Base-by-base conservation (phyloP, 2,797 vertebrate species). In the Hypotaenidia okinawae region DNA sequence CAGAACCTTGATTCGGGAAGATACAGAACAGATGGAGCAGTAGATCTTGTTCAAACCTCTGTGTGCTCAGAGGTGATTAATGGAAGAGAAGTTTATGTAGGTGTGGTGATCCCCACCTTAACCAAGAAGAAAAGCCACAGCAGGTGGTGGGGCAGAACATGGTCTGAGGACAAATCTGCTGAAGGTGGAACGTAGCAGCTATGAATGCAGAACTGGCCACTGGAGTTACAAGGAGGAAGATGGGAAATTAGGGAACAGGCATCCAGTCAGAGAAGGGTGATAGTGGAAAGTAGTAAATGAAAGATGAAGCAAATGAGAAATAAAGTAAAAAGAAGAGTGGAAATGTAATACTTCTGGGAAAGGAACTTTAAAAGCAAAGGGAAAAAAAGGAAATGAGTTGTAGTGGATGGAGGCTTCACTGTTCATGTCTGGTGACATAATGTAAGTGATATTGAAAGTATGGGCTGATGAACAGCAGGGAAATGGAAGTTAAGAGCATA, bases 1-100 rank as follows among this genome's bases (percentile, higher is more conserved):
- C 90, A 94, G 86, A 72, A 85, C 47, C 75, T 89, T 86, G 51
- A 84, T 79, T 89, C 0, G 0, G 84, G 79, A 90, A 87, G 66
- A 95, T 69, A 69, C 51, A 92, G 81, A 95, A 45, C 75, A 94
- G 93, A 95, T 67, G 92, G 93, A 87, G 68, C 18, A 75, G 57
- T 62, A 92, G 92, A 81, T 92, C 89, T 94, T 92, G 37, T 77
- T 92, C 78, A 92, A 68, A 78, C 66, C 51, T 91, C 7, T 0
- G 3, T 0, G 0, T 0, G 1, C 43, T 89, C 25, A 39, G 55
- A 90, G 78, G 58, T 78, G 16, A 87, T 78, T 89, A 57, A 82
- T 75, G 84, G 63, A 80, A 67, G 77, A 93, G 62, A 15, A 22
- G 23, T 43, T 89, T 76, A 2, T 15, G 37, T 49, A 52, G 69